Evolutionary conservation across 2,888 invertebrate species (phyloP).

Genomic region (Platerodrilus igneus): DNA sequence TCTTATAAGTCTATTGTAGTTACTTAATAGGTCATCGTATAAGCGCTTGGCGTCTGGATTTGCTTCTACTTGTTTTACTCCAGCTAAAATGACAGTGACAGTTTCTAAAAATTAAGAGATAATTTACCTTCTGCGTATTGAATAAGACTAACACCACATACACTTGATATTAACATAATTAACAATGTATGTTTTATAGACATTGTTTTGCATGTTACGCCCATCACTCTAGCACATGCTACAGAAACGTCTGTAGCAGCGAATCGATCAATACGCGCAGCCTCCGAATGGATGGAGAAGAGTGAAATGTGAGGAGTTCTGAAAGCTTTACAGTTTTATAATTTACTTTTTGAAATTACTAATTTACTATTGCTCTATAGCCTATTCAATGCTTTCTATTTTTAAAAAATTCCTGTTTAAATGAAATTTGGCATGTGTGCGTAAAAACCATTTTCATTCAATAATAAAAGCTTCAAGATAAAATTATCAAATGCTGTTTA

Average conservation of each 20-base stretch:
- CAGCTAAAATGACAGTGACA: constrained; percentile 32
- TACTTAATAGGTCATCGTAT: constrained; percentile 92
- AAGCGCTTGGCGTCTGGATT: constrained; percentile 93
- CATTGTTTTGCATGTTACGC: constrained; percentile 31
- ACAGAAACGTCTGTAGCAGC: constrained; percentile 28
- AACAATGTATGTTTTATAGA: constrained; percentile 13
- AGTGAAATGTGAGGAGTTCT: neutral
- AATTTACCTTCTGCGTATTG: constrained; percentile 31
- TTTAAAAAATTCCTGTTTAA: too few relatives aligned
- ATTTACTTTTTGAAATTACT: too few relatives aligned
- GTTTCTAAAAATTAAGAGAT: neutral
- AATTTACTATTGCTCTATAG: too few relatives aligned
- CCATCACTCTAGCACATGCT: constrained; percentile 30
- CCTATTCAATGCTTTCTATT: too few relatives aligned
- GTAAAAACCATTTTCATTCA: too few relatives aligned
- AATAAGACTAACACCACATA: constrained; percentile 26
- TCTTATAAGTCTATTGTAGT: constrained; percentile 91
- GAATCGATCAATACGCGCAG: constrained; percentile 35
- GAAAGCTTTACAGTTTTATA: too few relatives aligned
- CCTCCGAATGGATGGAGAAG: constrained; percentile 9
- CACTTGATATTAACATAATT: constrained; percentile 16
- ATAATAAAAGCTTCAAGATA: too few relatives aligned
- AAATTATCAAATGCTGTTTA: too few relatives aligned
- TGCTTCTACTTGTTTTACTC: constrained; percentile 59
- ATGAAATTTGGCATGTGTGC: too few relatives aligned